Evolutionary conservation across 2,113 vertebrate species (phyloP).

Genomic region (Amphilophus citrinellus): DNA sequence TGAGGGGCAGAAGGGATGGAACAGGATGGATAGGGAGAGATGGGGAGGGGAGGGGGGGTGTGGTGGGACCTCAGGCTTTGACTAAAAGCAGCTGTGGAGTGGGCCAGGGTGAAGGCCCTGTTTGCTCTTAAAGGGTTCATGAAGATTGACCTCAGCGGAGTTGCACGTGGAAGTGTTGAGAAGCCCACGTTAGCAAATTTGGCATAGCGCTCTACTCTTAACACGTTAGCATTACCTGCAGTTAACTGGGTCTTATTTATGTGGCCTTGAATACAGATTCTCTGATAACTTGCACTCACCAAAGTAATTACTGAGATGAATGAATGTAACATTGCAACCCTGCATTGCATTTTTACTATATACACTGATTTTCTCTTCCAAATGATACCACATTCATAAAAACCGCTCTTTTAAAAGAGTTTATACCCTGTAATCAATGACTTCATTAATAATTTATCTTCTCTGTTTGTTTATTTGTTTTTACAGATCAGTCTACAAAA

Average conservation of each 20-base stretch:
- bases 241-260: constrained; percentile 19
- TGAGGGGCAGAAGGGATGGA: constrained; percentile 78
- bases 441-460: not conserved
- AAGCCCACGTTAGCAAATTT: constrained; percentile 46
- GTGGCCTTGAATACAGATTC: not conserved
- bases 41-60: constrained; percentile 54
- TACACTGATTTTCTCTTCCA: not conserved
- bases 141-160: constrained; percentile 68
- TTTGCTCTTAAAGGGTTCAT: constrained; percentile 73
- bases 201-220: constrained; percentile 15
- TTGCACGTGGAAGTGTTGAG: constrained; percentile 55
- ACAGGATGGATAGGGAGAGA: constrained; percentile 25
- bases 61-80: constrained; percentile 82
- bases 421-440: not conserved
- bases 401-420: not conserved
- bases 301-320: constrained; percentile 12
- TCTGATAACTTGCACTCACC: not conserved
- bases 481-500: not conserved
- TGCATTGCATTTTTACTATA: not conserved
- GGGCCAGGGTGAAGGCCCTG: constrained; percentile 72
- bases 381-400: not conserved
- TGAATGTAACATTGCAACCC: not conserved
- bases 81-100: constrained; percentile 89
- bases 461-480: not conserved
- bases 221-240: constrained; percentile 23